Percentiles rank a stretch among this genome's conserved stretches.
Evolutionary conservation across 2,797 vertebrate genomes (phyloP).

Genomic region (Acanthopagrus latus): DNA sequence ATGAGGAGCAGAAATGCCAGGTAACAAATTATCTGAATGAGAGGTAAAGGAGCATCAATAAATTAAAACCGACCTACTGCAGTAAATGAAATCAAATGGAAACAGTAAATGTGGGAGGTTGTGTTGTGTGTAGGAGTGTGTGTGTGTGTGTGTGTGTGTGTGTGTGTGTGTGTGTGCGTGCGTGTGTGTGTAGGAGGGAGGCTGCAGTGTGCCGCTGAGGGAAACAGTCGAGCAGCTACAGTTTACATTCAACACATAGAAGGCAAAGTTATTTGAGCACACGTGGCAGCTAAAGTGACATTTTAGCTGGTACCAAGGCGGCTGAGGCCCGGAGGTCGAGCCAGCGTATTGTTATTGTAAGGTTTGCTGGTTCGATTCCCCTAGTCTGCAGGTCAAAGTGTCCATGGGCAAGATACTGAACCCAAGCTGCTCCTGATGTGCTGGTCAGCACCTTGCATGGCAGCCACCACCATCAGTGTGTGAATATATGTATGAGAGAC

Average conservation of each 20-base stretch:
- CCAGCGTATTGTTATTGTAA: too few species aligned
- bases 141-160: background rate
- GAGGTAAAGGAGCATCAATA: constrained; percentile 58
- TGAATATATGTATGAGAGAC: background rate
- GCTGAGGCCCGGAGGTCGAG: too few species aligned
- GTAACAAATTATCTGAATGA: constrained; percentile 61
- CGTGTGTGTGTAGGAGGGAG: constrained; percentile 24
- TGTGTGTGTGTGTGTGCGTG: constrained; percentile 31
- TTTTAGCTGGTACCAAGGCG: background rate
- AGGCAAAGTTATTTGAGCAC: constrained; percentile 18
- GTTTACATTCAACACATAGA: constrained; percentile 40
- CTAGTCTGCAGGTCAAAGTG: too few species aligned
- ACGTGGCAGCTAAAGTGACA: background rate
- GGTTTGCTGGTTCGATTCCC: too few species aligned
- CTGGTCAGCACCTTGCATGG: too few species aligned
- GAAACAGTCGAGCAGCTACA: constrained; percentile 37
- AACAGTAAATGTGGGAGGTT: constrained; percentile 44
- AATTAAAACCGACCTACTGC: constrained; percentile 57
- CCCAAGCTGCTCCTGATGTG: too few species aligned
- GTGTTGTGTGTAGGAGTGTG: constrained; percentile 28
- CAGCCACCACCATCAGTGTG: too few species aligned
- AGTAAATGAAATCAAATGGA: constrained; percentile 66
- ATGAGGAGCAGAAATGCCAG: constrained; percentile 18
- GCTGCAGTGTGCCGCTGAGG: constrained; percentile 48
- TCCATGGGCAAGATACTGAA: too few species aligned